These are phyloP conservation scores for Diaprepes abbreviatus DNA, from an alignment of 2,888 invertebrate species.

Conservation along the genomic window DNA sequence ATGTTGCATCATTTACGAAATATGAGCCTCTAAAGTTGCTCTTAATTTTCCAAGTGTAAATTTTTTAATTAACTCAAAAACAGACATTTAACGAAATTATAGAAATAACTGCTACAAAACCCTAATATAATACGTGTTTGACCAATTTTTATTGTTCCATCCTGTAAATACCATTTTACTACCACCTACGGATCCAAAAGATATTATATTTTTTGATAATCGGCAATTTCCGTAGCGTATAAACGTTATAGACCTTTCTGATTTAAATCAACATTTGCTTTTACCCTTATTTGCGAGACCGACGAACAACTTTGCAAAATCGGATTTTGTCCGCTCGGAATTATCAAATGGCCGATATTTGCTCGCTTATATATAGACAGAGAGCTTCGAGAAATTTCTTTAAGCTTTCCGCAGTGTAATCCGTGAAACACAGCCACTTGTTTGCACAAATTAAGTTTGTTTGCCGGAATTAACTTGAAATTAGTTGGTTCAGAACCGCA, in stretches of 20 bases:
- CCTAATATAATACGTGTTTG: no score
- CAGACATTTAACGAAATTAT: no score
- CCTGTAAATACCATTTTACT: no score
- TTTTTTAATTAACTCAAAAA: no score
- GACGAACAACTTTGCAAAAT: conserved; percentile 25
- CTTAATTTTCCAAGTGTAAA: no score
- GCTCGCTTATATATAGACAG: conserved; percentile 10
- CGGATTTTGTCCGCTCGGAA: conserved; percentile 25
- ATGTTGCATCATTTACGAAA: no score
- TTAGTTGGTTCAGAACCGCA: conserved; percentile 59
- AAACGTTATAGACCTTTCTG: conserved; percentile 44
- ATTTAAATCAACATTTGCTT: conserved; percentile 28
- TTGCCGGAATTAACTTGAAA: conserved; percentile 63
- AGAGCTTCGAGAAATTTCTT: conserved; percentile 40
- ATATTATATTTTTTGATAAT: no score
- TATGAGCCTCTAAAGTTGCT: no score
- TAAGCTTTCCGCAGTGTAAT: conserved; percentile 49
- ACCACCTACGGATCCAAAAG: no score
- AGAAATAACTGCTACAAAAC: no score
- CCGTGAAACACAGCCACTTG: conserved; percentile 57
- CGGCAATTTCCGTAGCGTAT: no score
- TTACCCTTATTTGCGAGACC: conserved; percentile 28
- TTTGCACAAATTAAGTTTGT: conserved; percentile 65
- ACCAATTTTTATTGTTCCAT: no score
- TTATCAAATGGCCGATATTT: conserved; percentile 27